Conservation (phyloP, 2,113 vertebrate genomes). For the Hoplias malabaricus region DNA sequence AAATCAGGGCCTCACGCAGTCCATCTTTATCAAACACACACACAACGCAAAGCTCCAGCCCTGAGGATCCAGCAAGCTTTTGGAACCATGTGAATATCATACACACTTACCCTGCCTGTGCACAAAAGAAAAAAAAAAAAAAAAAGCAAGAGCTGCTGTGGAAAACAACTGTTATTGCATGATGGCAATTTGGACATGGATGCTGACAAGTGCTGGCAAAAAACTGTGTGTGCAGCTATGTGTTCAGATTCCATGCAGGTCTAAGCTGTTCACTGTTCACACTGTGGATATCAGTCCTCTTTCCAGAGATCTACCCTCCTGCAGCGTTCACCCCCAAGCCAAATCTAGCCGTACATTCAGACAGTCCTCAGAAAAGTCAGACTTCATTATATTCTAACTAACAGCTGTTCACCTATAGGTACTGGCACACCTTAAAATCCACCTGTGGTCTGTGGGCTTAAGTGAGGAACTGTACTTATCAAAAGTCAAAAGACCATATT, state of each 20-base stretch:
- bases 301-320: not conserved
- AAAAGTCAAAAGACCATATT: too few species aligned
- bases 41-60: slow-evolving; percentile 13
- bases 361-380: not conserved
- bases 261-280: not conserved
- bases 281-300: not conserved
- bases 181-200: slow-evolving; percentile 24
- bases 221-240: slow-evolving; percentile 7
- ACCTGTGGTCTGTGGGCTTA: too few species aligned
- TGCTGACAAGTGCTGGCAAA: slow-evolving; percentile 16
- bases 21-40: slow-evolving; percentile 20
- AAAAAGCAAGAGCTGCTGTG: slow-evolving; percentile 4
- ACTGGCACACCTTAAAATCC: too few species aligned
- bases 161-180: slow-evolving; percentile 15
- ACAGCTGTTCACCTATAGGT: too few species aligned
- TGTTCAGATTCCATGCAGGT: not conserved
- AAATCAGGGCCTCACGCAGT: slow-evolving; percentile 42
- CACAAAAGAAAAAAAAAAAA: not conserved
- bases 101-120: not conserved
- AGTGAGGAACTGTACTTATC: too few species aligned
- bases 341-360: not conserved
- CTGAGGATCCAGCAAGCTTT: slow-evolving; percentile 5
- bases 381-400: too few species aligned
- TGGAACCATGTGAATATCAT: not conserved
- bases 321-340: not conserved